Base-by-base conservation (phyloP, 2,113 vertebrate genomes). In the Carollia perspicillata region DNA sequence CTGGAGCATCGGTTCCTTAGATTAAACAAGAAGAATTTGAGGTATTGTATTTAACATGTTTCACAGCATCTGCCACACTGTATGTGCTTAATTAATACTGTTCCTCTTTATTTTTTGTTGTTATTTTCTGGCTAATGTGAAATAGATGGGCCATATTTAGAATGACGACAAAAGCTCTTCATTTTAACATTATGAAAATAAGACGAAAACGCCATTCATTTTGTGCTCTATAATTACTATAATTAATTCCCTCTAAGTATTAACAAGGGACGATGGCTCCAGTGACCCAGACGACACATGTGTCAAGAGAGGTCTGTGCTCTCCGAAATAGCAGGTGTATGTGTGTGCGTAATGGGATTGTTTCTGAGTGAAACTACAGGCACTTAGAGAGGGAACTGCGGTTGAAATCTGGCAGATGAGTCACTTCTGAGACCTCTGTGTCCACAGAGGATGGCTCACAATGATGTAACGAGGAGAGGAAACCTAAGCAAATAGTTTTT, bases 161-260 rank as follows among this genome's bases (percentile, higher is more conserved):
- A 90, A 77, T 89, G 44, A 65, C 42, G 74, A 53, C 55, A 91
- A 89, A 75, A 81, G 28, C 28, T 85, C 83, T 81, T 93, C 28
- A 44, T 68, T 94, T 93, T 92, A 72, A n/a, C 75, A 66, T 83
- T 93, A 95, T 84, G 92, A 81, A 91, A 86, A 87, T 94, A 63
- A 94, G 26, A 81, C 88, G 71, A 94, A 93, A 96, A 89, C 6
- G 68, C 18, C 81, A 75, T 63, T 96, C 6, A 89, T 69, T 81
- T 68, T 86, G 12, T 66, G 35, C 68, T 75, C 63, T 93, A 10
- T 91, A 97, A 96, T 97, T 93, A 93, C 75, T 65, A 86, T 58
- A 47, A 94, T 91, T 94, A 97, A 94, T 63, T 28, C 5, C 47
- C 12, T 84, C 55, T 92, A 74, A 28, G 7, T 78, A 85, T 84